These are phyloP conservation scores for Lycophotia porphyrea DNA, from an alignment of 2,888 invertebrate species.

Conservation along the genomic window DNA sequence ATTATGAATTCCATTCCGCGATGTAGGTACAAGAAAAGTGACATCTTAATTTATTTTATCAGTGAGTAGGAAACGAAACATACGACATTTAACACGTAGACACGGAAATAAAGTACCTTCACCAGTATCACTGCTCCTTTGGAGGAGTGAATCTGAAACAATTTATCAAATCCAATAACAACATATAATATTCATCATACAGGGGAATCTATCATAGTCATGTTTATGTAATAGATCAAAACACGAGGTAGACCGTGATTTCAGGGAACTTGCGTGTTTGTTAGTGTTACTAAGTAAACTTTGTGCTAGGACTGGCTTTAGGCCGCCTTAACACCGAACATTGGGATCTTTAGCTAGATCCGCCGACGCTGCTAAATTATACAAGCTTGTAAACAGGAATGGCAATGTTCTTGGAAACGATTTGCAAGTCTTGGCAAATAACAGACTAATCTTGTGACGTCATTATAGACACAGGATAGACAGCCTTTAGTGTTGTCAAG, in stretches of 20 bases:
- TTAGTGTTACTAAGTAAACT: constrained; percentile 26
- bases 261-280: constrained; percentile 2
- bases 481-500: neutral
- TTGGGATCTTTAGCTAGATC: constrained; percentile 4
- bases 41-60: constrained; percentile 30
- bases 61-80: constrained; percentile 13
- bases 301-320: constrained; percentile 9
- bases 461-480: neutral
- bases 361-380: constrained; percentile 5
- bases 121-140: neutral
- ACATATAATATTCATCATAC: constrained; percentile 11
- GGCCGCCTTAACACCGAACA: neutral
- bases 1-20: constrained; percentile 44
- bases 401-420: neutral
- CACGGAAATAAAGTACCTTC: constrained; percentile 5
- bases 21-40: constrained; percentile 28
- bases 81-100: constrained; percentile 22
- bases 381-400: constrained; percentile 4
- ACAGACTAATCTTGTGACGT: neutral
- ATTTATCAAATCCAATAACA: constrained; percentile 26
- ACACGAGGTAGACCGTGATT: constrained; percentile 4
- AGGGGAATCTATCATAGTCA: constrained; percentile 31
- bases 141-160: neutral
- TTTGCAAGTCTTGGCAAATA: neutral
- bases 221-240: constrained; percentile 39